Evolutionary conservation across 2,797 vertebrate genomes (phyloP).

Genomic region (Psittacula echo): DNA sequence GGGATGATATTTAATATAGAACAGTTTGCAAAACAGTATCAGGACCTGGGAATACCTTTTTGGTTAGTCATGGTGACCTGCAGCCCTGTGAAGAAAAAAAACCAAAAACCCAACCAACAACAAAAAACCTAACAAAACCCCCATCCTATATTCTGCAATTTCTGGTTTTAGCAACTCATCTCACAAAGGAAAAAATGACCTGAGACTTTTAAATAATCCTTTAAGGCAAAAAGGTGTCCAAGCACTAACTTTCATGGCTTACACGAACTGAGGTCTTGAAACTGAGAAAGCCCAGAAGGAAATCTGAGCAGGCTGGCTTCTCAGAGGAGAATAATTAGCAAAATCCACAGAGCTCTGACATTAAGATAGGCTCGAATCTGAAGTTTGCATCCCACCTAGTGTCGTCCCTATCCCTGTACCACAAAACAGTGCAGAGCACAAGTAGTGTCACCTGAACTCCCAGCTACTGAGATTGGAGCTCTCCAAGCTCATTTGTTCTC

Average conservation of each 20-base stretch:
- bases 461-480: rapidly evolving
- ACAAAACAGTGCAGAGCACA: background rate
- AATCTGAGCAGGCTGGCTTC: background rate
- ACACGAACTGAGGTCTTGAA: background rate
- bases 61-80: constrained; percentile 65
- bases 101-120: background rate
- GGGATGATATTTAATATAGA: constrained; percentile 76
- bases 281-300: background rate
- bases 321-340: background rate
- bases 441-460: rapidly evolving
- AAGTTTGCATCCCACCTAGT: background rate
- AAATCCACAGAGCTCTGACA: background rate
- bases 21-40: constrained; percentile 70
- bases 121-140: background rate
- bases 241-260: background rate
- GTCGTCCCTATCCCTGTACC: background rate
- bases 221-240: background rate
- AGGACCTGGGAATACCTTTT: constrained; percentile 62
- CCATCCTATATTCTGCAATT: background rate
- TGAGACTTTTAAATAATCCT: background rate
- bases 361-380: background rate
- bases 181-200: background rate
- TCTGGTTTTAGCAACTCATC: background rate
- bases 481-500: background rate
- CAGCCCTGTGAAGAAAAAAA: background rate